Evolutionary conservation across 2,888 invertebrate species (phyloP), one percentile per base, ranked within the genome.

Genomic region (Coecobrya sp.): DNA sequence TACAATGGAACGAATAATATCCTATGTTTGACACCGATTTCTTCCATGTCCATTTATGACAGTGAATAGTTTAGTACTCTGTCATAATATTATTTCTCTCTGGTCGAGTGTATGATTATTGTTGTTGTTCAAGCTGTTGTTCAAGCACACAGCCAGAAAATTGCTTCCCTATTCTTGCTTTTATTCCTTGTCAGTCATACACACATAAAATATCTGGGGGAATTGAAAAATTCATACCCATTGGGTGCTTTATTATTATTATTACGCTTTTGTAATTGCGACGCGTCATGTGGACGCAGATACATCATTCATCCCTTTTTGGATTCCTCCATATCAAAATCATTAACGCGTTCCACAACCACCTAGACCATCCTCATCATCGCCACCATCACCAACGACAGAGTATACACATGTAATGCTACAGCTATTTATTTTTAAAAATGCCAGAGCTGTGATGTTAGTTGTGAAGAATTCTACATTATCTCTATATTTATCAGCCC

Each of bases 231-330:
- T 87, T 87, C 68, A 76, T 85, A 55, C 88, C 92, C 92, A 68
- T 76, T 92, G 92, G 92, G 92, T 92, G 88, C 89, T 68, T 92
- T 92, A 89, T 92, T 92, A 89, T 81, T 86, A 79, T 92, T 88
- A 92, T 88, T 91, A 88, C 59, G 62, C 84, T 84, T 92, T 92
- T 92, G 87, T 92, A 76, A 87, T 49, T 82, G 92, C 59, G 88
- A 85, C 79, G 87, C 88, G 76, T 92, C 92, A 89, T 89, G 76
- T 62, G 68, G 68, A 79, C 59, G 65, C 73, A 88, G 76, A 85
- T 92, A 76, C 79, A 92, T 92, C 92, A 92, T 86, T 65, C 82
- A 87, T 92, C 92, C 92, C 79, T 92, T 92, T 92, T 85, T 92
- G 92, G 92, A 89, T 68, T 88, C 85, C 76, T 76, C 76, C 65